Percentiles rank a stretch among this genome's conserved stretches.
Conservation (phyloP, 2,113 vertebrate species). For the Poeciliopsis turrubarensis region DNA sequence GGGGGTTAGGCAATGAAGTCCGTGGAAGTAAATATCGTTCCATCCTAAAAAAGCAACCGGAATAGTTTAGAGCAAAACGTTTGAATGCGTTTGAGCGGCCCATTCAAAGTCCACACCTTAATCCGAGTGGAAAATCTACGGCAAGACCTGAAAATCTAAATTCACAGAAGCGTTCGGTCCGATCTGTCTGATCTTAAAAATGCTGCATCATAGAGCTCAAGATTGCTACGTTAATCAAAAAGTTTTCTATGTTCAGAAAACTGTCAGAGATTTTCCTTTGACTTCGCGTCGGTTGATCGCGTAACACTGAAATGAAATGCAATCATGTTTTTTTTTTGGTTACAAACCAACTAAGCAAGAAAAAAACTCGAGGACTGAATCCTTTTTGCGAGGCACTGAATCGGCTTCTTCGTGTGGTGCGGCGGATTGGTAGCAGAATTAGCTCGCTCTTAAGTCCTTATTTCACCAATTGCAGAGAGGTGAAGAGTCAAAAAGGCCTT, state of each 20-base stretch:
- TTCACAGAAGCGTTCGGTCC: not conserved
- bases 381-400: not conserved
- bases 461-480: slow-evolving; percentile 50
- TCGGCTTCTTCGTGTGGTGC: not conserved
- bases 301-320: not conserved
- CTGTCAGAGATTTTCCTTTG: not conserved
- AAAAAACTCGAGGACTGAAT: not conserved
- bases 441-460: slow-evolving; percentile 16
- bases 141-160: not conserved
- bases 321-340: not conserved
- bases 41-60: not conserved
- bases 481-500: slow-evolving; percentile 62
- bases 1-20: too few relatives aligned
- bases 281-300: too few relatives aligned
- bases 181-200: not conserved
- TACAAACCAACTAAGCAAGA: too few relatives aligned
- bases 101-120: not conserved
- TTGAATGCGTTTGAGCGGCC: not conserved
- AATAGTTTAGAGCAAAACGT: not conserved
- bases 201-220: too few relatives aligned
- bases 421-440: not conserved
- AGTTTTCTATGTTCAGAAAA: not conserved
- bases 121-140: not conserved
- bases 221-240: not conserved
- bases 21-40: too few relatives aligned